Evolutionary conservation across 2,113 vertebrate species (phyloP).

Genomic region (Chelonoidis abingdonii): DNA sequence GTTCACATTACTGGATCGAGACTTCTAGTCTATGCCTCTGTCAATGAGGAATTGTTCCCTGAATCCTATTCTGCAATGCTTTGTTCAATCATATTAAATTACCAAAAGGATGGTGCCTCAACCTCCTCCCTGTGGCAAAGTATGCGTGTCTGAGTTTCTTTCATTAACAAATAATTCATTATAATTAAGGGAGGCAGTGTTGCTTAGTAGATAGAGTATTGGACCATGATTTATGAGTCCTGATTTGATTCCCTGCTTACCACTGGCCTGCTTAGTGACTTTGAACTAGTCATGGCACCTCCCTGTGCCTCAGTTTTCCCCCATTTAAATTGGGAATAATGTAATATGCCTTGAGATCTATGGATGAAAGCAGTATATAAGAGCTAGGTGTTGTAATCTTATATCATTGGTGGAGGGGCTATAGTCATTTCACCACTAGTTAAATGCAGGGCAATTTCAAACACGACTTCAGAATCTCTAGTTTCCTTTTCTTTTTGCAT

Average conservation of each 20-base stretch:
- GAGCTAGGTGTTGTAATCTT: not conserved
- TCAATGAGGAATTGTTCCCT: not conserved
- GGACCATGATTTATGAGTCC: not conserved
- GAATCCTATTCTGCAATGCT: not conserved
- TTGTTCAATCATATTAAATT: not conserved
- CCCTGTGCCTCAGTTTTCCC: not conserved
- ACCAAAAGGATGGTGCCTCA: not conserved
- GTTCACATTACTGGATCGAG: not conserved
- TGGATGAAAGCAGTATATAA: not conserved
- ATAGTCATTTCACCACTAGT: not conserved
- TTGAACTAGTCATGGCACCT: not conserved
- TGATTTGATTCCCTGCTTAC: not conserved
- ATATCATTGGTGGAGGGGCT: not conserved
- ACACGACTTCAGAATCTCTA: not conserved
- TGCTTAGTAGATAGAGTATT: not conserved
- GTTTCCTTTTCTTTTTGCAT: not conserved
- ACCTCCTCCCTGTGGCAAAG: not conserved
- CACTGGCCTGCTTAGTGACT: not conserved
- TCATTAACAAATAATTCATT: not conserved
- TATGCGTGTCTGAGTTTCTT: not conserved
- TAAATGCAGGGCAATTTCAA: not conserved
- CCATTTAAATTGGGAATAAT: constrained; percentile 16
- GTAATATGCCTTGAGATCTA: constrained; percentile 26
- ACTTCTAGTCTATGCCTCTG: not conserved
- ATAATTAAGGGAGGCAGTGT: not conserved